Conservation (phyloP, 2,797 vertebrate genomes). For the Nannoperca obscura region DNA sequence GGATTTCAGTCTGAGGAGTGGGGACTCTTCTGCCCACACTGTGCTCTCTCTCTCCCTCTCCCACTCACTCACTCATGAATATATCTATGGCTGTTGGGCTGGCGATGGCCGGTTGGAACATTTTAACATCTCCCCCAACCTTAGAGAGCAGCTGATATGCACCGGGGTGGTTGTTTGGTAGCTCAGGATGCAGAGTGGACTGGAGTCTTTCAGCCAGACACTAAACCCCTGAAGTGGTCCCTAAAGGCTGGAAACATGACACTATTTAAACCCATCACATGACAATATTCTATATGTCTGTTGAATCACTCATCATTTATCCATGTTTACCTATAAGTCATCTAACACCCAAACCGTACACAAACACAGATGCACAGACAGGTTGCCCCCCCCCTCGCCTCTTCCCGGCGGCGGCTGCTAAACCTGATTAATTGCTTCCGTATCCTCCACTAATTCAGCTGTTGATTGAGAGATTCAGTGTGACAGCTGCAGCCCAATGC, state of each 20-base stretch:
- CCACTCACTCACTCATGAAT: too few species aligned
- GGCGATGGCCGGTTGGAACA: too few species aligned
- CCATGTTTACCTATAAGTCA: background rate
- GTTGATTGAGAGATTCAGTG: conserved; percentile 63
- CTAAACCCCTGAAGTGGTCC: background rate
- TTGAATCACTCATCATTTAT: background rate
- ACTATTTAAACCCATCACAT: background rate
- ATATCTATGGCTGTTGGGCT: too few species aligned
- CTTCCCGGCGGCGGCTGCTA: conserved; percentile 33
- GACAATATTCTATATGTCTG: background rate
- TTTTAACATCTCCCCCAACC: too few species aligned
- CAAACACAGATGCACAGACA: conserved; percentile 35
- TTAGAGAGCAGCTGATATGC: background rate
- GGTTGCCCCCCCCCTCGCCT: background rate
- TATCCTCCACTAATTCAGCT: conserved; percentile 56
- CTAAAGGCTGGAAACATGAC: too few species aligned
- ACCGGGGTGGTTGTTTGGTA: background rate
- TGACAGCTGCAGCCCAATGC: conserved; percentile 55
- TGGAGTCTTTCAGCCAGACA: background rate
- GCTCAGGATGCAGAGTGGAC: background rate
- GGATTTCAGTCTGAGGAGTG: too few species aligned
- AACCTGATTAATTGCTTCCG: conserved; percentile 70
- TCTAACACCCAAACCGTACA: conserved; percentile 2
- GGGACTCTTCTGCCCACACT: too few species aligned
- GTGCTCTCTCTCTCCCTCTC: too few species aligned